These are phyloP conservation scores for Drosophila subpulchrella DNA, from an alignment of 1,140 invertebrate species.

Conservation along the genomic window DNA sequence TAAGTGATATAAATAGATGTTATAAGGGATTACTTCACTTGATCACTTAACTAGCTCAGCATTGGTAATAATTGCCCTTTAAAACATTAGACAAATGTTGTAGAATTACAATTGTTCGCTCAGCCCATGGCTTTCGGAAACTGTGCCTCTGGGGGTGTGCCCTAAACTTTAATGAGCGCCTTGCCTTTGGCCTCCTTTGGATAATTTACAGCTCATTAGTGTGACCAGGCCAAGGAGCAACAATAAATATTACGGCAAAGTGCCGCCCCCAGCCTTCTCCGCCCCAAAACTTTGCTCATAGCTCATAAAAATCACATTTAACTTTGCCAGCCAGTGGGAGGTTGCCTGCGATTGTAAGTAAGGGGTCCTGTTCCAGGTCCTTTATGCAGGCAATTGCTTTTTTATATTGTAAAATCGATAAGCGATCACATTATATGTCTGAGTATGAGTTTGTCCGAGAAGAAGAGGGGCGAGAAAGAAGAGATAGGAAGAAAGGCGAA, in stretches of 20 bases:
- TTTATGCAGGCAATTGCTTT: constrained; percentile 79
- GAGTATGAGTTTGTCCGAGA: constrained; percentile 17
- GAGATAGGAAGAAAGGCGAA: constrained; percentile 21
- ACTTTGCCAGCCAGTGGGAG: constrained; percentile 52
- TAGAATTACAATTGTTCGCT: too few species aligned
- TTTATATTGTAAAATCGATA: constrained; percentile 83
- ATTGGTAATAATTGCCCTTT: too few species aligned
- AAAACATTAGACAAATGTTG: too few species aligned
- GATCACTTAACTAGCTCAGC: too few species aligned
- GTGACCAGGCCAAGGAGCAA: constrained; percentile 41
- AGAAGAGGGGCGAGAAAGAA: constrained; percentile 12
- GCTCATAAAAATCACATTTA: constrained; percentile 80
- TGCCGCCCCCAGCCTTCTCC: not conserved
- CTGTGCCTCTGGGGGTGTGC: not conserved
- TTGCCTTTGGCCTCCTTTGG: constrained; percentile 26
- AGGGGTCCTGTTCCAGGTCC: constrained; percentile 13
- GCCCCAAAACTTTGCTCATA: constrained; percentile 35
- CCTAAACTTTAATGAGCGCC: constrained; percentile 23
- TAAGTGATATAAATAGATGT: too few species aligned
- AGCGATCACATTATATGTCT: constrained; percentile 78
- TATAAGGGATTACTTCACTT: too few species aligned
- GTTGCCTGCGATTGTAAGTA: constrained; percentile 4
- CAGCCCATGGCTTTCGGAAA: not conserved
- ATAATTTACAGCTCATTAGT: constrained; percentile 61
- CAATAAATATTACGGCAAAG: constrained; percentile 40